Conservation (phyloP, 1,140 invertebrate genomes). For the Drosophila prosaltans region DNA sequence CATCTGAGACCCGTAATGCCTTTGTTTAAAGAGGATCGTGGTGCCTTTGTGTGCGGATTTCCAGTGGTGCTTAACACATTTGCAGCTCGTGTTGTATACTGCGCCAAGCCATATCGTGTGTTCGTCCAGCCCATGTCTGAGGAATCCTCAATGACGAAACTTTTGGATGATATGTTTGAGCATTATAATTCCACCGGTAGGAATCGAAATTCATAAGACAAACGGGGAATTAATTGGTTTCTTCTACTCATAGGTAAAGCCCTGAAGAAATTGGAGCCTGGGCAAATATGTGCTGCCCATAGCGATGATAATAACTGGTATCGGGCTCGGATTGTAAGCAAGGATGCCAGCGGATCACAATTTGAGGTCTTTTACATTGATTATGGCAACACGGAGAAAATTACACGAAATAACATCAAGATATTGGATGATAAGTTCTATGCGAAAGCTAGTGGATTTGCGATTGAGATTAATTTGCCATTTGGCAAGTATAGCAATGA, state of each 20-base stretch:
- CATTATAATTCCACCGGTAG: conserved; percentile 85
- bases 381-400: conserved; percentile 89
- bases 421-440: conserved; percentile 85
- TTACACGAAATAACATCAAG: conserved; percentile 84
- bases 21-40: conserved; percentile 69
- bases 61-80: conserved; percentile 65
- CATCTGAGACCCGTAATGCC: conserved; percentile 74
- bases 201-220: neutral
- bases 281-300: conserved; percentile 85
- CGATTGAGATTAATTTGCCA: conserved; percentile 84
- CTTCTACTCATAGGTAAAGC: conserved; percentile 40
- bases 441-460: conserved; percentile 83
- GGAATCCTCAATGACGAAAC: conserved; percentile 60
- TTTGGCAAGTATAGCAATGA: conserved; percentile 56
- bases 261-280: conserved; percentile 55
- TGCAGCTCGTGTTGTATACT: conserved; percentile 55
- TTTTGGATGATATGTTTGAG: conserved; percentile 85
- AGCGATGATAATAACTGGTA: conserved; percentile 88
- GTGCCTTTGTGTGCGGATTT: conserved; percentile 55
- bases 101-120: conserved; percentile 83
- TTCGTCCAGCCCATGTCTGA: conserved; percentile 86
- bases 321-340: conserved; percentile 85
- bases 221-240: neutral
- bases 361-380: conserved; percentile 88
- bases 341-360: conserved; percentile 72